Base-by-base conservation (phyloP, 35 echinoderm and acorn worm species). In the Apostichopus parvimensis region DNA sequence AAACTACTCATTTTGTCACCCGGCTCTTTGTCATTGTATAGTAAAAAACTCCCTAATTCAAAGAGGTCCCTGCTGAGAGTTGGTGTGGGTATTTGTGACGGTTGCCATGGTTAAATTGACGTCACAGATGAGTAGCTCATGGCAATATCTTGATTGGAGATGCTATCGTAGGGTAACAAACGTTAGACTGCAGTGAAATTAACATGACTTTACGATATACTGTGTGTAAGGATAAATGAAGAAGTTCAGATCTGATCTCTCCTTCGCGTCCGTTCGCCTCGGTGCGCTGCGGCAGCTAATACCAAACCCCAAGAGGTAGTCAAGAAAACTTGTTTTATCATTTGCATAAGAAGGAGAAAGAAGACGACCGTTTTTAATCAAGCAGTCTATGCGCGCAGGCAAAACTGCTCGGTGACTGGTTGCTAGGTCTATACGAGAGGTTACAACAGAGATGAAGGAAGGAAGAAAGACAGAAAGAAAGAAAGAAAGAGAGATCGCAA, bases 81-180 rank as follows among this genome's bases (percentile, higher is more conserved):
- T n/a, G 81, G 53, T 57, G 53, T 84, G 11, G 54, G 56, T 84
- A 58, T 84, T 84, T 20, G 18, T 59, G 54, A 54, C 34, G 17
- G 55, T 84, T 84, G 54, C 81, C 55, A 84, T 84, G 81, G 57
- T 22, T 58, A 84, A 53, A 84, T 84, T 84, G 53, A 84, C 81
- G 81, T 84, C 81, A 84, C 81, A 57, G 54, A 84, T 59, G 56
- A 56, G 15, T 22, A 59, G 56, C 81, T 84, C 54, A 10, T 23
- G 81, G 81, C 81, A 84, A 59, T 22, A 55, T 84, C 81, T 56
- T 84, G 81, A 58, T 60, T 58, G 81, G 57, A 84, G 15, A 84
- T 84, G 81, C 7, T 84, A 84, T 84, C 81, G 20, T 56, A 84
- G 54, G 21, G 81, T 84, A 84, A 84, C 54, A 82, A 53, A 45